Evolutionary conservation across 2,113 vertebrate species (phyloP).

Genomic region (Hystrix brachyura): DNA sequence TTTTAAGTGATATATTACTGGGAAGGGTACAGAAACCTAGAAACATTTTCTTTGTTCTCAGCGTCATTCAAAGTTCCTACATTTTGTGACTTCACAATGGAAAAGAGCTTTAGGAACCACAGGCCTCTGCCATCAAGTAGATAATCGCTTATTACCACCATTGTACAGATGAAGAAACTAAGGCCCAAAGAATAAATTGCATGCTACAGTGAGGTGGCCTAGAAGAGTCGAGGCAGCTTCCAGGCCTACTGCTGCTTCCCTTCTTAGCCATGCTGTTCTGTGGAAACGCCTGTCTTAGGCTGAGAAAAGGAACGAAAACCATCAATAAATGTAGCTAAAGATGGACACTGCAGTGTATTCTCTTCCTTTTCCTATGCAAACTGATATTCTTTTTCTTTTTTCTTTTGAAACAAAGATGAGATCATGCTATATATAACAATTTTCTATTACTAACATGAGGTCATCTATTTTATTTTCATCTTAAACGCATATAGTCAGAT

Average conservation of each 20-base stretch:
- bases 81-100: background rate
- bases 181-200: background rate
- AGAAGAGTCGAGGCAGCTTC: background rate
- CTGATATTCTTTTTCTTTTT: background rate
- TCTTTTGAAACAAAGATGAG: slow-evolving; percentile 1
- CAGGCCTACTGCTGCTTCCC: background rate
- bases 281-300: background rate
- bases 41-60: background rate
- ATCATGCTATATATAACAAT: background rate
- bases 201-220: background rate
- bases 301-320: background rate
- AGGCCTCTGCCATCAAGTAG: background rate
- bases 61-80: background rate
- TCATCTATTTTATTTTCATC: slow-evolving; percentile 22
- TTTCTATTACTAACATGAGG: background rate
- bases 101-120: background rate
- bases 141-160: background rate
- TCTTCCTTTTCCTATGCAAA: background rate
- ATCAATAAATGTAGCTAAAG: background rate
- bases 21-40: background rate
- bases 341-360: background rate
- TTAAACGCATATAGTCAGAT: background rate
- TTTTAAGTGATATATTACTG: background rate
- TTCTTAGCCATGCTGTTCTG: background rate
- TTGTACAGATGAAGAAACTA: background rate